Evolutionary conservation across 1,140 invertebrate genomes (phyloP).

Genomic region (Palaemon carinicauda): DNA sequence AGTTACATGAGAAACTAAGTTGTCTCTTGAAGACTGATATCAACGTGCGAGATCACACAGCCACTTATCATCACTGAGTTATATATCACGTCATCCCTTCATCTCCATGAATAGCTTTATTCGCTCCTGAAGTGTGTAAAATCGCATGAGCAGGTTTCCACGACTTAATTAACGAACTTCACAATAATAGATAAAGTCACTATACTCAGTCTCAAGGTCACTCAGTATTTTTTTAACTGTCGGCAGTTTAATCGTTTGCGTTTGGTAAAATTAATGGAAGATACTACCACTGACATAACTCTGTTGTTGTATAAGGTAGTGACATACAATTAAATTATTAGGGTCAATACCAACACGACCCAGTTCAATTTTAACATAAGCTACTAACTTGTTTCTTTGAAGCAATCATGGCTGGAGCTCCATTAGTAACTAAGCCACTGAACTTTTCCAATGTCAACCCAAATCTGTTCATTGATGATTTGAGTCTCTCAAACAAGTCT

Average conservation of each 20-base stretch:
- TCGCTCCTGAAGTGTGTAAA: not conserved
- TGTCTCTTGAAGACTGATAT: constrained; percentile 2
- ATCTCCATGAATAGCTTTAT: constrained; percentile 12
- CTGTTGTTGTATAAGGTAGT: no score
- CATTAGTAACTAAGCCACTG: no score
- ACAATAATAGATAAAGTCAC: not conserved
- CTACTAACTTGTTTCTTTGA: not conserved
- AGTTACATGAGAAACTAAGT: constrained; percentile 19
- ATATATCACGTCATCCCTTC: not conserved
- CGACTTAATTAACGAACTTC: not conserved
- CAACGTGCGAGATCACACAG: not conserved
- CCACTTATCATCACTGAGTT: not conserved
- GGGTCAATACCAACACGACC: no score
- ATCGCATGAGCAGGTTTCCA: not conserved
- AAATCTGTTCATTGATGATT: no score
- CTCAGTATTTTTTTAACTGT: constrained; percentile 13
- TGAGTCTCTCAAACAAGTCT: no score
- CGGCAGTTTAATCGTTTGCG: not conserved
- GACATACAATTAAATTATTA: no score
- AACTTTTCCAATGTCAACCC: no score
- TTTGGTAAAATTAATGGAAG: not conserved
- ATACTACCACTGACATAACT: no score
- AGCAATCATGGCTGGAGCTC: not conserved
- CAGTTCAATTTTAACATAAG: not conserved
- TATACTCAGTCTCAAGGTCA: not conserved